Evolutionary conservation across 2,888 invertebrate species (phyloP), one percentile per base, ranked within the genome.

Genomic region (Acanthosoma haemorrhoidale): DNA sequence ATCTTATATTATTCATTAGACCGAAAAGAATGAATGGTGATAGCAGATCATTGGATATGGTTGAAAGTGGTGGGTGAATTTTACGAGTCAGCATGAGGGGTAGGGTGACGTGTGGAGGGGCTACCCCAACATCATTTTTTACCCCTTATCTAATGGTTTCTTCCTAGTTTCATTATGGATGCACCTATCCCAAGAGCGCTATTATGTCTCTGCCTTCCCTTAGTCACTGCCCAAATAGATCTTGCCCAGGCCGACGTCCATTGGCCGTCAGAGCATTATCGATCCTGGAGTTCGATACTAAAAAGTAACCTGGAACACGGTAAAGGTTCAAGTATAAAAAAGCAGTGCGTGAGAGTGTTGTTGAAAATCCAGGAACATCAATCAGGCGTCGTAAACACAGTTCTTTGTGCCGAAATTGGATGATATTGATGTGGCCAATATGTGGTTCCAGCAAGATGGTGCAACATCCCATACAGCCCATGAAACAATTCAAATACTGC

Each of bases 141-240:
- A 75, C 73, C 67, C 74, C 75, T 74, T 75, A 75, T 75, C 75
- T 75, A 74, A 75, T 74, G 73, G 70, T 72, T 74, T 73, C 72
- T 70, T 73, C 68, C 71, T 73, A 73, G 73, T 70, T 71, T 73
- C 70, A 73, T 73, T 69, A 38, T 39, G 66, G 66, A 32, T 36
- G 39, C 43, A 41, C 43, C 43, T 66, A 41, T 66, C 71, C 73
- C 71, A 43, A 60, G 59, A 58, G 73, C 43, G 68, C 58, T 57
- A 68, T 73, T 68, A 63, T 61, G 64, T 70, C 59, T 73, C 69
- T 60, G 59, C 32, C 71, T 66, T 70, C 71, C 71, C 72, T 70
- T 25, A 31, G 61, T 36, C 34, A 38, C 61, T 25, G 61, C n/a
- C 43, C 31, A 36, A 59, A 59, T 34, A 25, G 59, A 31, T 59